Percentiles rank a stretch among this genome's conserved stretches.
phyloP scores from a whole-genome alignment of 2,113 vertebrate genomes.

The Alethe diademata region DNA sequence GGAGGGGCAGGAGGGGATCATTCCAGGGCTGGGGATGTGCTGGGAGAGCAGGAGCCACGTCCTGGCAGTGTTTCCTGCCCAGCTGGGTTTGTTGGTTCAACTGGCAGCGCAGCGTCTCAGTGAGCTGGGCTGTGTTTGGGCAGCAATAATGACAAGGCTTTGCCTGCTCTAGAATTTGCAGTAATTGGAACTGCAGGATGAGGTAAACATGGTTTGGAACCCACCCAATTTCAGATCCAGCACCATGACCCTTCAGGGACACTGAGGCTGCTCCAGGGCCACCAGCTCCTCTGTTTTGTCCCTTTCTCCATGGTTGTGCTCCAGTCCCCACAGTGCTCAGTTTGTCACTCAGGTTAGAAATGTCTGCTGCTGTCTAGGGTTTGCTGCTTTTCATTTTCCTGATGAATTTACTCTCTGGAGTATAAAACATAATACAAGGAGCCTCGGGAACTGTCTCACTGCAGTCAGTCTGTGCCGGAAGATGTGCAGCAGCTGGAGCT shows the following conservation, averaged over 20 bases:
- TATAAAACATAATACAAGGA: not conserved
- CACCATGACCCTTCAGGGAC: not conserved
- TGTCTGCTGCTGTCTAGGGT: not conserved
- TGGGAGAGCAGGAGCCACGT: not conserved
- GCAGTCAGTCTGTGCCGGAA: not conserved
- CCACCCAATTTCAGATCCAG: not conserved
- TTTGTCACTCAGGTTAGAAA: not conserved
- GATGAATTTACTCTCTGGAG: not conserved
- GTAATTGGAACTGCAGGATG: not conserved
- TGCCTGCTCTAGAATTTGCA: not conserved
- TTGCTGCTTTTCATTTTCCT: not conserved
- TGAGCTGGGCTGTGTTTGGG: not conserved
- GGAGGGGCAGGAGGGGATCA: not conserved
- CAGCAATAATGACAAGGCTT: not conserved
- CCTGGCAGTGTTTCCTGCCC: not conserved
- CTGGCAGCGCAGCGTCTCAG: not conserved
- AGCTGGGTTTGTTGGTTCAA: not conserved
- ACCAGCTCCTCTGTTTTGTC: accelerated
- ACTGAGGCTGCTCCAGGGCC: not conserved
- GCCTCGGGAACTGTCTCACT: not conserved
- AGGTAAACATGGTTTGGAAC: not conserved
- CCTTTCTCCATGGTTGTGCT: not conserved
- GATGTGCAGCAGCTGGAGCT: not conserved
- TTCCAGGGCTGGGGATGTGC: not conserved
- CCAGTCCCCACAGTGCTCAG: accelerated